These are phyloP conservation scores for Cnemophilus loriae DNA, from an alignment of 2,113 vertebrate genomes.

Conservation along the genomic window DNA sequence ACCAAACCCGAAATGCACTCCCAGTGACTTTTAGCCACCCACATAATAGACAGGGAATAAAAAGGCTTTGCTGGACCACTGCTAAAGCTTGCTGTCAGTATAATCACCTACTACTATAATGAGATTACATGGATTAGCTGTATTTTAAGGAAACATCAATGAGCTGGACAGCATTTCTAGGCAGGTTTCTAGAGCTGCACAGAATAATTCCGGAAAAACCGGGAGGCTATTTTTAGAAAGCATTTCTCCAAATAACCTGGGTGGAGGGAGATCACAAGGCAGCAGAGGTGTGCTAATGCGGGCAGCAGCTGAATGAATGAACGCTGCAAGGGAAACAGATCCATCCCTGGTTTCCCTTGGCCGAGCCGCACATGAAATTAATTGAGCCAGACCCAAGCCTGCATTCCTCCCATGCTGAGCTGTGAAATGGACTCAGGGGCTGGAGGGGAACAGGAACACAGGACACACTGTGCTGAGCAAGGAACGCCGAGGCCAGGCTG, in stretches of 20 bases:
- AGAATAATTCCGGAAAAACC: neutral
- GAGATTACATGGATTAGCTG: constrained; percentile 43
- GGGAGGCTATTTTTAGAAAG: neutral
- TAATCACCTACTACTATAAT: constrained; percentile 31
- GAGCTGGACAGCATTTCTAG: neutral
- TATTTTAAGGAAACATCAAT: neutral
- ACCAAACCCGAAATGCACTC: neutral
- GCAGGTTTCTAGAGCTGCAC: neutral
- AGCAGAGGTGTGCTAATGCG: neutral
- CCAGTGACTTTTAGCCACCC: neutral
- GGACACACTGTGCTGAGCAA: fast-evolving
- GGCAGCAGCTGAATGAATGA: neutral
- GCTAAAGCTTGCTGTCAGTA: neutral
- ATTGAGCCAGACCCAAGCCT: neutral
- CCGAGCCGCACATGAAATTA: fast-evolving
- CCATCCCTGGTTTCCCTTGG: neutral
- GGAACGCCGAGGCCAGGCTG: neutral
- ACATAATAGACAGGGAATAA: neutral
- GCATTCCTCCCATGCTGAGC: neutral
- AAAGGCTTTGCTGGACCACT: neutral
- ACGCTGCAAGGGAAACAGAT: neutral
- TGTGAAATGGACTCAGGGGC: fast-evolving
- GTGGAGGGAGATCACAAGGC: neutral
- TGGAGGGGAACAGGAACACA: neutral
- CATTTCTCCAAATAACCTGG: neutral